Evolutionary conservation across 2,113 vertebrate genomes (phyloP), one percentile per base, ranked within the genome.

Genomic region (Brachypodius melanocephalos): DNA sequence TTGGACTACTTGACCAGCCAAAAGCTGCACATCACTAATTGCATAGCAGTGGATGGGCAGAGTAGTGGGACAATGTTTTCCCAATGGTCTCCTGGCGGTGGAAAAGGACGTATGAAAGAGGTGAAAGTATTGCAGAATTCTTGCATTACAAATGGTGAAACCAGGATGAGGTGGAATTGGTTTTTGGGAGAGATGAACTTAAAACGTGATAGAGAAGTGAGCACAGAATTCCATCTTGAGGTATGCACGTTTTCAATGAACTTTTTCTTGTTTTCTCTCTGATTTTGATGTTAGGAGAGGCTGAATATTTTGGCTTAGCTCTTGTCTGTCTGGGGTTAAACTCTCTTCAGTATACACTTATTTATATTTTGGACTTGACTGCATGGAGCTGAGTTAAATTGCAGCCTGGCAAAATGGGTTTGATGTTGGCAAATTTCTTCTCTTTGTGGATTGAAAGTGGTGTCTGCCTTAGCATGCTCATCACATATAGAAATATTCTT

Each of bases 11-110:
- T 6, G 6, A 38, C 14, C 38, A 54, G 14, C 10, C 16, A 68
- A 31, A 85, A 69, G 12, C 21, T 78, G 42, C 51, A 63, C 32
- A 34, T 34, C 10, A 5, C 31, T 43, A 49, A 45, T 26, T 31
- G 8, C 2, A 15, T 42, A 48, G 25, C 9, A 54, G 51, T 22
- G 25, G 14, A 13, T 66, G 55, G 8, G 22, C 24, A 12, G 6
- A 38, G 21, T 57, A 14, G 18, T 28, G 48, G 31, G 21, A 20
- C 8, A 15, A 0, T 26, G 38, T 54, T 83, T 86, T 29, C 14
- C 21, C 18, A 14, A 0, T 57, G 22, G 21, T 59, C 9, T 55
- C 10, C 6, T 1, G 2, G 6, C 25, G 10, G 6, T 43, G 12
- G 31, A 32, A 36, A 76, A 63, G 55, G 21, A 18, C 11, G 8